Conservation (phyloP, 1,140 invertebrate genomes). For the Cepaea nemoralis region DNA sequence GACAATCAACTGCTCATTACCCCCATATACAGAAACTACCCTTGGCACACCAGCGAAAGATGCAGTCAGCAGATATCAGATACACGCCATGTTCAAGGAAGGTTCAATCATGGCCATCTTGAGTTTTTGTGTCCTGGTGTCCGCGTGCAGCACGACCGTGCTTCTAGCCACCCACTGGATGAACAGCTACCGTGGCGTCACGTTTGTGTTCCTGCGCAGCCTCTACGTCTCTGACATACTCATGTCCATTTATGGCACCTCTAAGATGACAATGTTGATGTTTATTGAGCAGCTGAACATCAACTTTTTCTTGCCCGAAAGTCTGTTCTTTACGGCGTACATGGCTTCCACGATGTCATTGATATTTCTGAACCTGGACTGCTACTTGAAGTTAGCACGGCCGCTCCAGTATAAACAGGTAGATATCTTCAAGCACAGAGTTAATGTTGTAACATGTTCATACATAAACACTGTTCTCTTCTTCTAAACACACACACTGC, state of each 20-base stretch:
- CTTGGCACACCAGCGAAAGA: neutral
- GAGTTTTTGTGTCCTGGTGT: constrained; percentile 43
- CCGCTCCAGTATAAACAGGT: constrained; percentile 48
- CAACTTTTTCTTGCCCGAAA: constrained; percentile 67
- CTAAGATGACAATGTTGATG: constrained; percentile 55
- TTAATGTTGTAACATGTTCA: neutral
- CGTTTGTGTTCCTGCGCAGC: constrained; percentile 60
- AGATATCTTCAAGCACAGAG: too few species aligned
- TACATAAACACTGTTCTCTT: neutral
- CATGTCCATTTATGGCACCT: constrained; percentile 57
- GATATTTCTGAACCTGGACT: constrained; percentile 59
- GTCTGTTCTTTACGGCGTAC: constrained; percentile 59
- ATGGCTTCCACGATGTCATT: constrained; percentile 51
- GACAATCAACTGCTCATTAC: neutral
- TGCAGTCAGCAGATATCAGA: neutral
- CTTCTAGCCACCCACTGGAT: constrained; percentile 56
- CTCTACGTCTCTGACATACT: constrained; percentile 58
- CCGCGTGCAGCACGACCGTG: constrained; percentile 45
- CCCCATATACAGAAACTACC: neutral
- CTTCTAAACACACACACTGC: too few species aligned
- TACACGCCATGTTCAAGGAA: neutral
- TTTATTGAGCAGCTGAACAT: constrained; percentile 46
- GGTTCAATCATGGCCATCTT: constrained; percentile 31
- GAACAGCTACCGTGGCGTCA: constrained; percentile 54
- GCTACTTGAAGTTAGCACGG: constrained; percentile 51